Percentiles rank a stretch among this genome's conserved stretches.
These are phyloP conservation scores for Trematomus bernacchii DNA, from an alignment of 2,797 vertebrate species.

Conservation along the genomic window DNA sequence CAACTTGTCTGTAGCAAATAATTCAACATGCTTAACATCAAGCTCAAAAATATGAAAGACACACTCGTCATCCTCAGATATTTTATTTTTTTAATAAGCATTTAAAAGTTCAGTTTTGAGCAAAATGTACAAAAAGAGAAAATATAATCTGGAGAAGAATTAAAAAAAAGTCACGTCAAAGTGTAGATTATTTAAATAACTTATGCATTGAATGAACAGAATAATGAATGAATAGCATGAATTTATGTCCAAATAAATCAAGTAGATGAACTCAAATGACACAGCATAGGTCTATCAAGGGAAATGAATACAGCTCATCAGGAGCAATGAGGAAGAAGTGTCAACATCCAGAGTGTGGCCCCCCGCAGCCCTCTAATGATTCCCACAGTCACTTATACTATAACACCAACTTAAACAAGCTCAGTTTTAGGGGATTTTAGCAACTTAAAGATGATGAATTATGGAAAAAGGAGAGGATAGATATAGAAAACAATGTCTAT, in stretches of 20 bases:
- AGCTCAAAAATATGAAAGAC: conserved; percentile 37
- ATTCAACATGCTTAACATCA: neutral
- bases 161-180: conserved; percentile 8
- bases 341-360: neutral
- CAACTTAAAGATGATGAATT: neutral
- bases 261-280: conserved; percentile 3
- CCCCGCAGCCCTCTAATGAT: conserved; percentile 16
- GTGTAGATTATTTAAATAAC: conserved; percentile 13
- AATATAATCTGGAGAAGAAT: conserved; percentile 24
- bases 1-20: neutral
- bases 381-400: conserved; percentile 1
- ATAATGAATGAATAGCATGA: neutral
- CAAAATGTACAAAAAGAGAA: conserved; percentile 73
- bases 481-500: conserved; percentile 15
- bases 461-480: neutral
- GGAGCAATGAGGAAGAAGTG: neutral
- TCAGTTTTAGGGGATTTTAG: neutral
- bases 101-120: conserved; percentile 70
- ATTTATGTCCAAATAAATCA: conserved; percentile 14
- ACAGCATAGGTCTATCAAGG: neutral
- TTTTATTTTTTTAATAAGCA: conserved; percentile 79
- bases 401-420: neutral
- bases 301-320: conserved; percentile 8
- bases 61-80: conserved; percentile 49
- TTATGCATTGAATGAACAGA: neutral